phyloP scores from a whole-genome alignment of 2,113 vertebrate species.

The Acanthochromis polyacanthus region DNA sequence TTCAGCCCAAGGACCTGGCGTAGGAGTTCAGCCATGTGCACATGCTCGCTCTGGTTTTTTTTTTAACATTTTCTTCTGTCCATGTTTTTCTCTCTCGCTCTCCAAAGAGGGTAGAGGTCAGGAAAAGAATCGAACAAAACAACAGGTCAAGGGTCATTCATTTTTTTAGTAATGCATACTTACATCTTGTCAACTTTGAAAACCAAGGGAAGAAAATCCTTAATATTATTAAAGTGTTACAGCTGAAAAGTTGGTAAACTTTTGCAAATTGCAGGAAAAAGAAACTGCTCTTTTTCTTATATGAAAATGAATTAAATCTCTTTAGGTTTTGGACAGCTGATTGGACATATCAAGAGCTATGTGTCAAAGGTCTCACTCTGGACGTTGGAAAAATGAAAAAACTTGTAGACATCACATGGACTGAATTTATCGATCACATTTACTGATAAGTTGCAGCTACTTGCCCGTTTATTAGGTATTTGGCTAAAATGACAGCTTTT shows the following conservation, averaged over 20 bases:
- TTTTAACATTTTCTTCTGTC: conserved; percentile 3
- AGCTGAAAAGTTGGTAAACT: no score
- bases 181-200: no score
- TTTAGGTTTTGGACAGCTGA: no score
- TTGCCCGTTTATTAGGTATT: not conserved
- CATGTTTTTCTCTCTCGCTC: not conserved
- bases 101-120: not conserved
- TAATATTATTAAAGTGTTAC: no score
- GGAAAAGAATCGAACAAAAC: not conserved
- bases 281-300: not conserved
- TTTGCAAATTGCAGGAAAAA: no score
- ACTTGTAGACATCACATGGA: no score
- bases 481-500: no score
- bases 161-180: not conserved
- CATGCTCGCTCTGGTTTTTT: not conserved
- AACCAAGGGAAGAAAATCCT: no score
- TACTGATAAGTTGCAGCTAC: not conserved
- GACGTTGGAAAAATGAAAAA: not conserved
- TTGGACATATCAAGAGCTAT: no score
- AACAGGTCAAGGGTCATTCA: conserved; percentile 23
- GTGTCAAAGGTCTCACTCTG: not conserved
- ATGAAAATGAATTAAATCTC: not conserved
- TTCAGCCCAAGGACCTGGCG: conserved; percentile 28
- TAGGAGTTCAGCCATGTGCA: not conserved
- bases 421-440: no score